These are phyloP conservation scores for Melangyna quadrimaculata DNA, from an alignment of 2,888 invertebrate species.

Conservation along the genomic window DNA sequence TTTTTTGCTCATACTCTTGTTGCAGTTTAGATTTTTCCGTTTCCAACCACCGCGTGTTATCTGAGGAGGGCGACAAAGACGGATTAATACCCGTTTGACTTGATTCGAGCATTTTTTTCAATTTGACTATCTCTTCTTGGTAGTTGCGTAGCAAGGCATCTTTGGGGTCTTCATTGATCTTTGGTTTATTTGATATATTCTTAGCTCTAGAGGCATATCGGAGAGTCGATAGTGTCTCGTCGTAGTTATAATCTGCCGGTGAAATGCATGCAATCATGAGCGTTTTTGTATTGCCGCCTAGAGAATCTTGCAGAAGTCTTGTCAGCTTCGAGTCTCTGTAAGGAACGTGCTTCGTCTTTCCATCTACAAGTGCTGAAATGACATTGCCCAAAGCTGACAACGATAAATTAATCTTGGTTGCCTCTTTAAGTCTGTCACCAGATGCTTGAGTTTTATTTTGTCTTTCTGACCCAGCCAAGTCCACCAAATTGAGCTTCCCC, in stretches of 20 bases:
- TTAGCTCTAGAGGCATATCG: slow-evolving; percentile 93
- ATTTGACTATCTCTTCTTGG: slow-evolving; percentile 90
- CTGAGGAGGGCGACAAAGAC: not conserved
- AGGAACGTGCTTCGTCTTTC: slow-evolving; percentile 90
- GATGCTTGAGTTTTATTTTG: slow-evolving; percentile 92
- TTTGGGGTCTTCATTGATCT: slow-evolving; percentile 94
- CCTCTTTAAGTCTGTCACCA: slow-evolving; percentile 92
- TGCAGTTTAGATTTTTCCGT: slow-evolving; percentile 81
- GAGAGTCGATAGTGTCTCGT: slow-evolving; percentile 91
- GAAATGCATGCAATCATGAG: slow-evolving; percentile 93
- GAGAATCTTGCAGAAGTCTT: slow-evolving; percentile 88
- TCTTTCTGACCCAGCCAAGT: slow-evolving; percentile 93
- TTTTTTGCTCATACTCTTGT: slow-evolving; percentile 78
- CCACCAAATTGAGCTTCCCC: slow-evolving; percentile 88
- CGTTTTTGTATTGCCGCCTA: slow-evolving; percentile 94
- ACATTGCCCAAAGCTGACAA: slow-evolving; percentile 93
- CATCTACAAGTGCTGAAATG: slow-evolving; percentile 92
- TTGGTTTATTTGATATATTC: slow-evolving; percentile 92
- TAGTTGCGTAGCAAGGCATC: slow-evolving; percentile 92
- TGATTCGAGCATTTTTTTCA: slow-evolving; percentile 80
- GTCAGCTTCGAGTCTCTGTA: slow-evolving; percentile 94
- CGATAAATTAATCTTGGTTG: slow-evolving; percentile 94
- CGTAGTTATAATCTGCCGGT: slow-evolving; percentile 91
- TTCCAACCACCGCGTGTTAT: slow-evolving; percentile 76
- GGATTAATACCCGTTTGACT: slow-evolving; percentile 1